phyloP scores from a whole-genome alignment of 2,113 vertebrate genomes.

The Myotis lucifugus region DNA sequence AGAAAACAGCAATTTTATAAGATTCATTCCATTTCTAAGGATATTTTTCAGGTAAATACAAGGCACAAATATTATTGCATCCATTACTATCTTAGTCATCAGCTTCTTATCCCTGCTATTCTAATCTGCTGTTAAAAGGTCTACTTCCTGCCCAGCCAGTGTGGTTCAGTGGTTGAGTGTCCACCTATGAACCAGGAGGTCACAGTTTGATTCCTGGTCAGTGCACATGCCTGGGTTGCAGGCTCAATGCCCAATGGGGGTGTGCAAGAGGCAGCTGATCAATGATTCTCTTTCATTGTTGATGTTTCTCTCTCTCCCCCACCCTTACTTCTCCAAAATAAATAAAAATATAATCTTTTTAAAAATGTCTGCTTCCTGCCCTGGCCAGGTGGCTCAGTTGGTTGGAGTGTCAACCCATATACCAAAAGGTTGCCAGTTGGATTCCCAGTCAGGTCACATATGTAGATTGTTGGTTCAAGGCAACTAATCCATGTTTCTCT shows the following conservation, averaged over 20 bases:
- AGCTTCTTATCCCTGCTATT: not conserved
- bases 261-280: no score
- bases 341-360: no score
- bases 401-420: not conserved
- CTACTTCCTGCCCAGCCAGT: not conserved
- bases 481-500: not conserved
- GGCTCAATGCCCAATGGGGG: not conserved
- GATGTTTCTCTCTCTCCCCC: not conserved
- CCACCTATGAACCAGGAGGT: not conserved
- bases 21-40: constrained; percentile 16
- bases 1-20: not conserved
- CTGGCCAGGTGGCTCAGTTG: not conserved
- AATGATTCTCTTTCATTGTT: not conserved
- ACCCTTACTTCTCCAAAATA: no score
- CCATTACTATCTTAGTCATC: not conserved
- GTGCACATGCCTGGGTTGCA: not conserved
- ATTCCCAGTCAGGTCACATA: not conserved
- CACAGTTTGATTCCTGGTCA: not conserved
- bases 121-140: not conserved
- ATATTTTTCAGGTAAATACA: not conserved
- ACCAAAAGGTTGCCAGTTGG: not conserved
- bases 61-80: not conserved
- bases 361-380: not conserved
- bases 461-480: not conserved
- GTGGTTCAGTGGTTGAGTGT: not conserved